Evolutionary conservation across 2,888 invertebrate genomes (phyloP), one percentile per base, ranked within the genome.

Genomic region (Diarsia brunnea): DNA sequence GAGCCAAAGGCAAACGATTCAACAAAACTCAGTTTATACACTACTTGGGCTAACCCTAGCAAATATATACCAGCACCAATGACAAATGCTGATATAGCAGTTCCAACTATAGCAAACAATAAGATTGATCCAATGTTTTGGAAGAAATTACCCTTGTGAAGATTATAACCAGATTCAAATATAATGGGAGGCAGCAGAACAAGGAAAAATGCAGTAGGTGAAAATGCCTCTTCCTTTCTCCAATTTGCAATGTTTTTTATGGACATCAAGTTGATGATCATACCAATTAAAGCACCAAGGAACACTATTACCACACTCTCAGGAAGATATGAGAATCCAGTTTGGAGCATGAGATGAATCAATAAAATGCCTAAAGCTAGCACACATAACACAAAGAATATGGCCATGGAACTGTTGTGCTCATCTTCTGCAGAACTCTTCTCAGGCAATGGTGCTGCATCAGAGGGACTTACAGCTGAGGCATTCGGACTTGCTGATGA

Each of bases 1-100:
- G 99, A 99, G 12, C 99, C 99, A 96, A 99, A 99, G 1, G 99
- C 99, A 97, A 99, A 99, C 74, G 99, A 99, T 95, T 99, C 99
- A 12, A 99, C 98, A 94, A 99, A 99, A 93, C 98, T 98, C 76
- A 99, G 97, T 92, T 98, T 97, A 92, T 99, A 99, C 0, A 99
- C 99, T 14, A 98, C 98, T 90, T 98, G 98, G 0, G 98, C 99
- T 93, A 99, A 95, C 2, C 99, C 99, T 66, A 99, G 95, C 53
- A 99, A 97, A 94, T 99, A 99, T 86, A 99, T 98, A 10, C 99
- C 99, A 84, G 99, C 98, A 47, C 99, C 99, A 88, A 99, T 99
- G 21, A 99, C 98, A 93, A 99, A 97, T 3, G 99, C 99, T 14
- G 99, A 99, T 90, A 99, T 99, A 7, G 98, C 98, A 27, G 99